These are phyloP conservation scores for Antedon mediterranea DNA, from an alignment of 53 echinoderm and acorn worm genomes.

Conservation along the genomic window DNA sequence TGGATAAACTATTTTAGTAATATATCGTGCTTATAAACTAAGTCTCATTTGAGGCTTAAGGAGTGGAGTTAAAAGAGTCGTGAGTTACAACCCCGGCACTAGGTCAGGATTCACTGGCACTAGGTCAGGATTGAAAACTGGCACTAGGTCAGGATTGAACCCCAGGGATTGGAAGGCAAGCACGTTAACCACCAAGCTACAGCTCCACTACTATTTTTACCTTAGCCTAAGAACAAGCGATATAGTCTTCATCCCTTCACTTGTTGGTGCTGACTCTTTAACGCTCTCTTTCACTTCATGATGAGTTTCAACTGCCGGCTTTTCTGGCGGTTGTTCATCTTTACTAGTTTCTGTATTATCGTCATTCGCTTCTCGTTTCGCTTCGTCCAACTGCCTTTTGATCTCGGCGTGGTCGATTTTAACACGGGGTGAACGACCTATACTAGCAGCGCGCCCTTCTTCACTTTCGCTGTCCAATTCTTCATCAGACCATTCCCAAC, in stretches of 20 bases:
- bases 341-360: not conserved
- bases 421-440: slow-evolving; percentile 83
- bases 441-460: slow-evolving; percentile 57
- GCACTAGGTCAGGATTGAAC: too few relatives aligned
- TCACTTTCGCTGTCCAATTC: slow-evolving; percentile 76
- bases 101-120: too few relatives aligned
- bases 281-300: not conserved
- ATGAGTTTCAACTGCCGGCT: not conserved
- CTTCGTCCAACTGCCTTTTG: not conserved
- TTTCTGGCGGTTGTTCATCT: not conserved
- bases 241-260: slow-evolving; percentile 21
- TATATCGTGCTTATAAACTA: too few relatives aligned
- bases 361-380: not conserved
- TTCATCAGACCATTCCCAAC: slow-evolving; percentile 98
- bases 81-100: too few relatives aligned
- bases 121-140: too few relatives aligned
- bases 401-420: slow-evolving; percentile 24
- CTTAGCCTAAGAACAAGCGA: slow-evolving; percentile 70
- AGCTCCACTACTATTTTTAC: slow-evolving; percentile 21
- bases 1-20: too few relatives aligned
- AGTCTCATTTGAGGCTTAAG: too few relatives aligned
- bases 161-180: too few relatives aligned
- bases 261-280: slow-evolving; percentile 2
- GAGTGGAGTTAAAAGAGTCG: too few relatives aligned
- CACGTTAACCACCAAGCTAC: not conserved